Conservation (phyloP, 2,113 vertebrate species). For the Chaetura pelagica region DNA sequence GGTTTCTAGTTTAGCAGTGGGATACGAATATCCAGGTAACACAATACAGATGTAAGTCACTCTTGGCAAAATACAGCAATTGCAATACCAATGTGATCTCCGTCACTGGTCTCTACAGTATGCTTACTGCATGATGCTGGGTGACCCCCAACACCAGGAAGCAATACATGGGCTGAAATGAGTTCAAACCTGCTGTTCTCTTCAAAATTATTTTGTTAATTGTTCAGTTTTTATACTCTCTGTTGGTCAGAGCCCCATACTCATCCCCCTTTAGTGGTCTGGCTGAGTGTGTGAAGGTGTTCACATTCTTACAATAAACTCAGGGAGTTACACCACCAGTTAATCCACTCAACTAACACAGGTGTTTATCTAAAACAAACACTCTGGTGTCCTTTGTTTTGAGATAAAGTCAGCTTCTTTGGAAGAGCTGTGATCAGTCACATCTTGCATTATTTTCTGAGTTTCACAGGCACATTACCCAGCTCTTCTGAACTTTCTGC, state of each 20-base stretch:
- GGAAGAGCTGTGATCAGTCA: neutral
- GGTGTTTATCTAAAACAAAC: neutral
- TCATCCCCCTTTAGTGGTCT: neutral
- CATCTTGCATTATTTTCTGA: neutral
- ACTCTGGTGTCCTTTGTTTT: neutral
- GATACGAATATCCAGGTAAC: neutral
- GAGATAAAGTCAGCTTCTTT: neutral
- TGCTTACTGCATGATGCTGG: accelerated
- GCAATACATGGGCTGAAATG: neutral
- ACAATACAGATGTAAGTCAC: neutral
- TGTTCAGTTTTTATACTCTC: neutral
- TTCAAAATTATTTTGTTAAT: neutral
- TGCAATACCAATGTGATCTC: neutral
- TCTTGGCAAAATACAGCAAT: neutral
- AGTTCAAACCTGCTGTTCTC: neutral
- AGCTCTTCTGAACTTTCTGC: neutral
- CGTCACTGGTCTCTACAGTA: neutral
- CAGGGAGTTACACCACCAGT: neutral
- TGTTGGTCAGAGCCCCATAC: neutral
- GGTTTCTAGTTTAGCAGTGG: neutral
- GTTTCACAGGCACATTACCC: accelerated
- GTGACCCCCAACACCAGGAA: neutral
- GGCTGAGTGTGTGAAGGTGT: neutral
- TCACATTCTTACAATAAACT: neutral
- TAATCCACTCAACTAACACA: neutral